Evolutionary conservation across 2,113 vertebrate genomes (phyloP).

Genomic region (Microtus oregoni): DNA sequence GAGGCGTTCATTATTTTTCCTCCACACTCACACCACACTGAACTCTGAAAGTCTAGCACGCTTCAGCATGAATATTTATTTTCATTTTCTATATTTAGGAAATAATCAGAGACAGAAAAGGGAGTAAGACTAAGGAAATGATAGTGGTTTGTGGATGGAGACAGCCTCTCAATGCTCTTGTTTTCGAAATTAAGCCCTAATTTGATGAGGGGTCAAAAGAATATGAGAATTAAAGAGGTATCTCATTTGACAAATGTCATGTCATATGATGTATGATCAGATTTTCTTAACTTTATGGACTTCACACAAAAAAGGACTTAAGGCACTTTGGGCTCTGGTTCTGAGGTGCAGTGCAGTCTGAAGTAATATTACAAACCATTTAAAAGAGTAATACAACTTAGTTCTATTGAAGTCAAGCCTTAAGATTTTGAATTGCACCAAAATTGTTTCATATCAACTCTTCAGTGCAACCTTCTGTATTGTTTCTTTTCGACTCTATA

Average conservation of each 20-base stretch:
- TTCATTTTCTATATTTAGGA: constrained; percentile 11
- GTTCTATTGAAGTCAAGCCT: neutral
- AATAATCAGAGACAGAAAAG: neutral
- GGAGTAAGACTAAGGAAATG: too few relatives aligned
- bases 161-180: neutral
- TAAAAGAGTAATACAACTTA: neutral
- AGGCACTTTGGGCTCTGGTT: neutral
- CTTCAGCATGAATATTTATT: neutral
- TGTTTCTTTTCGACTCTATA: neutral
- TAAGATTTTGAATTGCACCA: neutral
- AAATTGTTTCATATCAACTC: neutral
- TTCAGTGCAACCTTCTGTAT: neutral
- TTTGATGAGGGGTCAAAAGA: neutral
- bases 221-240: neutral
- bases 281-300: neutral
- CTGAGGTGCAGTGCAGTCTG: too few relatives aligned
- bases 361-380: neutral
- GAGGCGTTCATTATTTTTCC: neutral
- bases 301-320: neutral
- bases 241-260: neutral
- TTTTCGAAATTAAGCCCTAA: neutral
- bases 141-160: neutral
- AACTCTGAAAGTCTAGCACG: neutral
- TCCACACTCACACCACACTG: neutral
- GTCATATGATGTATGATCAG: neutral